Conservation (phyloP, 1,140 invertebrate species). For the Oryzaephilus surinamensis region DNA sequence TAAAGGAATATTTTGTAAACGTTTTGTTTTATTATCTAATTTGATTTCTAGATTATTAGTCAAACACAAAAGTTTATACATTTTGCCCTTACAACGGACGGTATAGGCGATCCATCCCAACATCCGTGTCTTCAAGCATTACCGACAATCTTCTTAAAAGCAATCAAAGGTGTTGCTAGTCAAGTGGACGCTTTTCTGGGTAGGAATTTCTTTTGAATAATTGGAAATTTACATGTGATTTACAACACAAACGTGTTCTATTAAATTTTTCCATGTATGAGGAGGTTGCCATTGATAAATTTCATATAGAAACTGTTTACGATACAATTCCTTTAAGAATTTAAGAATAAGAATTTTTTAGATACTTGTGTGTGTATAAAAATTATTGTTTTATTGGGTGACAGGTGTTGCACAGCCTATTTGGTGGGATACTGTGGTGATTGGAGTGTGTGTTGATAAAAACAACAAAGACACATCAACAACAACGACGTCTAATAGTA, state of each 20-base stretch:
- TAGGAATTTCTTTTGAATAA: slow-evolving; percentile 38
- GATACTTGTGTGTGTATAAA: neutral
- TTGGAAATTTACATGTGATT: neutral
- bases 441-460: slow-evolving; percentile 34
- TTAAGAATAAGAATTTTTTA: no score
- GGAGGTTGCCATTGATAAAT: no score
- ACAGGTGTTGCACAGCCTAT: slow-evolving; percentile 30
- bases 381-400: slow-evolving; percentile 9
- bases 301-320: no score
- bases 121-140: slow-evolving; percentile 82
- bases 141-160: slow-evolving; percentile 85
- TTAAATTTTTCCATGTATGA: no score
- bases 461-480: slow-evolving; percentile 18
- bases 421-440: slow-evolving; percentile 32
- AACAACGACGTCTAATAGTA: slow-evolving; percentile 3
- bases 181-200: slow-evolving; percentile 94
- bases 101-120: slow-evolving; percentile 73
- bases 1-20: slow-evolving; percentile 27
- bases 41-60: slow-evolving; percentile 44
- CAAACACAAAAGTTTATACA: slow-evolving; percentile 60
- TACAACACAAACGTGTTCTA: no score
- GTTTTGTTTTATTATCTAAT: slow-evolving; percentile 7
- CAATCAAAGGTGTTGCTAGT: slow-evolving; percentile 84
- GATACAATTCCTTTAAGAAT: no score
- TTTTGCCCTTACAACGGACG: slow-evolving; percentile 41